Base-by-base conservation (phyloP, 2,797 vertebrate genomes). In the Eulemur albifrons region DNA sequence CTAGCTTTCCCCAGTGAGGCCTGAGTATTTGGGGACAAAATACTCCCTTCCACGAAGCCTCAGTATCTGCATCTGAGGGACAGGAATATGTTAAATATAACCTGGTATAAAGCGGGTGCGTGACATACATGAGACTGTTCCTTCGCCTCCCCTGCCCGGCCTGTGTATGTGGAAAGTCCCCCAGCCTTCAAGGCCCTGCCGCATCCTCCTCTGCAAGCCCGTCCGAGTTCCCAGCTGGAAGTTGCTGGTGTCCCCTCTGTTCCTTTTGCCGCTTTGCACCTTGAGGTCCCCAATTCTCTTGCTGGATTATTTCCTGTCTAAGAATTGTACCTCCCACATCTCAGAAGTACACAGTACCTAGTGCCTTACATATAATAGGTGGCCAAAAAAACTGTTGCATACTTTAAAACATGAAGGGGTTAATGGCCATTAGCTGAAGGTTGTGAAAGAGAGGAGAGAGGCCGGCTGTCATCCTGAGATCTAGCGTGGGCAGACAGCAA, bases 131-230 rank as follows among this genome's bases (percentile, higher is more conserved):
- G 0, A 13, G 38, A 4, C 0, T n/a, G 30, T 32, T 48, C 4
- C 48, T 21, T 50, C 2, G 6, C 23, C 32, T 72, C 35, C 25
- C 13, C 9, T 27, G 7, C 40, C 30, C 25, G 1, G 27, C 18
- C 23, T 25, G 14, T 9, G 50, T 0, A 4, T 32, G 7, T 5
- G 35, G 40, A 81, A 10, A 6, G 2, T 25, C 15, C 13, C 10
- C 18, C 75, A 23, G 7, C 45, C 21, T 30, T 45, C 38, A 30
- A 38, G 18, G 32, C 1, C 25, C 3, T 30, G 25, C 15, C 0
- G 5, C 27, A 5, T 1, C 4, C 5, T 38, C n/a, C n/a, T 35
- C n/a, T 0, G 1, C 0, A 2, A n/a, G 54, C 17, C 2, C 14
- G 2, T 25, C 7, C 10, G 0, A 4, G 9, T 7, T 17, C 40